A percentile compares a stretch with the other conserved stretches of the same genome.
phyloP scores from a whole-genome alignment of 2,113 vertebrate species.

The Chrysochloris asiatica region DNA sequence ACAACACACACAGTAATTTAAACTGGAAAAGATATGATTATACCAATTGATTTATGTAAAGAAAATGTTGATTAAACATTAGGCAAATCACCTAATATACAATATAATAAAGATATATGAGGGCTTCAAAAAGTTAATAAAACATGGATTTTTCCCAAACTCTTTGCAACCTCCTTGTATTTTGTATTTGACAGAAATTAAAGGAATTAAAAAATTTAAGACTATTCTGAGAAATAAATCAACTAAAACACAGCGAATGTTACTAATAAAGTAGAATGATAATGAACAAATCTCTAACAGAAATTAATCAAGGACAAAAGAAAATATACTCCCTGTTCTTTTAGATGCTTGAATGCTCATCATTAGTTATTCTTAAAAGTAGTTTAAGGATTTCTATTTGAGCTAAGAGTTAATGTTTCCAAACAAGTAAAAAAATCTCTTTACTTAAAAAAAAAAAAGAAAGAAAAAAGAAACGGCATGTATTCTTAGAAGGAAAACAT shows the following conservation, averaged over 20 bases:
- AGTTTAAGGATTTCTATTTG: slow-evolving; percentile 1
- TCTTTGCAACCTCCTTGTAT: not conserved
- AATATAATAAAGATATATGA: slow-evolving; percentile 27
- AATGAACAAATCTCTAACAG: slow-evolving; percentile 49
- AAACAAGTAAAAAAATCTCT: no score
- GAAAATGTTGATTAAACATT: slow-evolving; percentile 33
- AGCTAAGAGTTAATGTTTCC: slow-evolving; percentile 4
- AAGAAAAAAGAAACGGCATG: no score
- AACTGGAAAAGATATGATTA: slow-evolving; percentile 2
- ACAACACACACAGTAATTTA: not conserved
- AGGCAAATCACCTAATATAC: not conserved
- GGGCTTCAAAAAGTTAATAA: no score
- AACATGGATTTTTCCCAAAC: no score
- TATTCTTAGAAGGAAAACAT: slow-evolving; percentile 45
- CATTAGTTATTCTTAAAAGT: slow-evolving; percentile 6
- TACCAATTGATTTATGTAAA: not conserved
- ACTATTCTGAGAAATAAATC: slow-evolving; percentile 10
- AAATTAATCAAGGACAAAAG: slow-evolving; percentile 43
- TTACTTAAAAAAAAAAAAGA: no score
- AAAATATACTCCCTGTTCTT: slow-evolving; percentile 44
- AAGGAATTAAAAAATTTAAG: slow-evolving; percentile 25
- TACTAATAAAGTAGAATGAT: not conserved
- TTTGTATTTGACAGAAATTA: not conserved
- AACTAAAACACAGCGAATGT: not conserved
- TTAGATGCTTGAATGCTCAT: not conserved